Conservation (phyloP, 2,113 vertebrate genomes). For the Campylomormyrus numenius region DNA sequence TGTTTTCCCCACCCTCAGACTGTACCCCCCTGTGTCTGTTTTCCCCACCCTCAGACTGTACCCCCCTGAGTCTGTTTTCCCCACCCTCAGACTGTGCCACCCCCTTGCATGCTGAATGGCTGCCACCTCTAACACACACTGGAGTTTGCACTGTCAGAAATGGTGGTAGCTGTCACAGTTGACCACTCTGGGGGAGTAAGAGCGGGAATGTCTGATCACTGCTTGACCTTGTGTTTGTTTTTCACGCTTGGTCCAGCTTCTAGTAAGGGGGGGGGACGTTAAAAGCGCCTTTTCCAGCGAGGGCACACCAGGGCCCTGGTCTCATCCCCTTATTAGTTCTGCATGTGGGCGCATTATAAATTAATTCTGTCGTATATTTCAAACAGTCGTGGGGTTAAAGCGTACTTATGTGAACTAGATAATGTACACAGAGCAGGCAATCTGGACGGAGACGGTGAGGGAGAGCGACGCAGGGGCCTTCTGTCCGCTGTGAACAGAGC, state of each 20-base stretch:
- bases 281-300: not conserved
- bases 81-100: not conserved
- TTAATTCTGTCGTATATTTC: constrained; percentile 36
- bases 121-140: constrained; percentile 26
- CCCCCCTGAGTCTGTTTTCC: not conserved
- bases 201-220: constrained; percentile 25
- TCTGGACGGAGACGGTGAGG: constrained; percentile 22
- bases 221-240: constrained; percentile 7
- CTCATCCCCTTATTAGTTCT: constrained; percentile 36
- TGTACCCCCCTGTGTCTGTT: not conserved
- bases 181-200: constrained; percentile 44
- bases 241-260: constrained; percentile 11
- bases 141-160: constrained; percentile 48
- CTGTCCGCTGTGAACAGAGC: not conserved
- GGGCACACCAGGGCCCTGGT: constrained; percentile 1
- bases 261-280: not conserved
- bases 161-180: constrained; percentile 51
- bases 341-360: constrained; percentile 32
- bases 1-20: not conserved
- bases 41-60: not conserved
- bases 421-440: constrained; percentile 34
- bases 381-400: constrained; percentile 30
- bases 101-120: not conserved
- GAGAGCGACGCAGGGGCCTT: not conserved
- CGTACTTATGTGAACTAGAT: constrained; percentile 24